Evolutionary conservation across 1,140 invertebrate species (phyloP), one percentile per base, ranked within the genome.

Genomic region (Eufriesea mexicana): DNA sequence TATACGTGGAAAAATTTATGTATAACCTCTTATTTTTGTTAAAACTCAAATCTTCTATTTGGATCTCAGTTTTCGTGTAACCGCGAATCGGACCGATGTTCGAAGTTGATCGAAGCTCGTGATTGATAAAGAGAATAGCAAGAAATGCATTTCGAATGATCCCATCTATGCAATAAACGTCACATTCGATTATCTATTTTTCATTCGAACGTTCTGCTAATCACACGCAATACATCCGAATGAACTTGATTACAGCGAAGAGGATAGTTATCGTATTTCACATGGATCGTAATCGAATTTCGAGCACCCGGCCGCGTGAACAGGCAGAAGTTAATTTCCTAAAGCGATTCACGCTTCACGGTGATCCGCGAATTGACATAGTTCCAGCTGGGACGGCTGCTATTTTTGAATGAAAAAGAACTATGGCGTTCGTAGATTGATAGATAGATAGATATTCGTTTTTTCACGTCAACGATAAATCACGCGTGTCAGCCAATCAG

Each of bases 391-490:
- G 61, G n/a, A 23, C 42, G 51, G n/a, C 42, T 18, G 42, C 20
- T 67, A 57, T 76, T 82, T 82, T 83, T 51, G 55, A 78, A 55
- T 78, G 49, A 70, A 76, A 71, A 70, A 74, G 54, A 62, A 68
- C 62, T 77, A 70, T 54, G 55, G 74, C n/a, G 9, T 28, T 57
- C 23, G n/a, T 28, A 57, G 55, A 59, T 59, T 25, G 71, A 73
- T 73, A 73, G 67, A 80, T 74, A 79, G 80, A 83, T 79, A 81
- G 70, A 62, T 84, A 82, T 82, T 54, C 55, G 83, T 75, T 84
- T 81, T 35, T 84, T 75, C 72, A 61, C 49, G 71, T 25, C 16
- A 25, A 6, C 51, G 71, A 84, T 82, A 84, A 84, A 84, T 84
- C 83, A 84, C 64, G n/a, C 20, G 54, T 42, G 79, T 59, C 79